Conservation (phyloP, 2,113 vertebrate species). For the Pterocles burchelli region DNA sequence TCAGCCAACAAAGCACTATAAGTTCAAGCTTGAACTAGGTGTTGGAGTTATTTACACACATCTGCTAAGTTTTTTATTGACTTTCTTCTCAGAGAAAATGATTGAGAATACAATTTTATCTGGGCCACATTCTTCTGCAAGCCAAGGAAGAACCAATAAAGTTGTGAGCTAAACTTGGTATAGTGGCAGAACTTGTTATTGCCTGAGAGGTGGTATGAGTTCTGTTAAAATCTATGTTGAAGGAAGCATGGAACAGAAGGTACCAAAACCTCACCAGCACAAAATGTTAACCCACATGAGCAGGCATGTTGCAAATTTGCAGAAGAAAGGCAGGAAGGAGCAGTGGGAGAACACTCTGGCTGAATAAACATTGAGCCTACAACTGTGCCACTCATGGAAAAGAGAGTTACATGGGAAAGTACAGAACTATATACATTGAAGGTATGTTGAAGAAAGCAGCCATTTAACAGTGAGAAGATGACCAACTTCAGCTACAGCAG, state of each 20-base stretch:
- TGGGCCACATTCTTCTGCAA: background rate
- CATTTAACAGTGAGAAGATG: background rate
- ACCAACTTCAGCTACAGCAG: background rate
- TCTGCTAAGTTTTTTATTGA: background rate
- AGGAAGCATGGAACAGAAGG: background rate
- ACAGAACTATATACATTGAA: background rate
- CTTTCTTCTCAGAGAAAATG: background rate
- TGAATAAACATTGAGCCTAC: background rate
- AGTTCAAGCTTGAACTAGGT: background rate
- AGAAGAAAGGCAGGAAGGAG: background rate
- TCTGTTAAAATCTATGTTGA: background rate
- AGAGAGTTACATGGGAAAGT: background rate
- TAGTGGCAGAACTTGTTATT: background rate
- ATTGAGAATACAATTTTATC: background rate
- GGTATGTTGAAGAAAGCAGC: background rate
- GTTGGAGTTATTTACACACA: background rate
- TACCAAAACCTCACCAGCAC: background rate
- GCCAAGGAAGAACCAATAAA: background rate
- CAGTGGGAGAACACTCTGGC: background rate
- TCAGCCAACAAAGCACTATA: background rate
- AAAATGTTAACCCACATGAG: background rate
- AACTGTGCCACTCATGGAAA: background rate
- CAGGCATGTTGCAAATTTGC: background rate
- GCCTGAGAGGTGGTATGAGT: background rate
- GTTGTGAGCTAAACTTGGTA: background rate